These are phyloP conservation scores for Gymnocheta viridis DNA, from an alignment of 2,888 invertebrate species.

Conservation along the genomic window DNA sequence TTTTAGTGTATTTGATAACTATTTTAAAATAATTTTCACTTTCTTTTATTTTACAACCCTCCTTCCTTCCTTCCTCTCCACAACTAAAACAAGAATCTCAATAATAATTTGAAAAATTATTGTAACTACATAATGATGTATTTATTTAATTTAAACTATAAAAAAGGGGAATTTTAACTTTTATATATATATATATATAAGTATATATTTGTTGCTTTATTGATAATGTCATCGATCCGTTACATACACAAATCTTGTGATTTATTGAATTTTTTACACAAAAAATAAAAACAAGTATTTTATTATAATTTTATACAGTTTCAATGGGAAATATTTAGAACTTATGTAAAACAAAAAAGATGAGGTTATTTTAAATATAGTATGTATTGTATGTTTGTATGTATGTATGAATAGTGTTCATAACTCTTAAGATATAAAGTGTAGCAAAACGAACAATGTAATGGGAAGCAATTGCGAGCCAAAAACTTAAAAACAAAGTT, in stretches of 20 bases:
- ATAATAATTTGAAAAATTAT: not conserved
- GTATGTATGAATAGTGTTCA: not conserved
- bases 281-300: conserved; percentile 37
- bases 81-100: not conserved
- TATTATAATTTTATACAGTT: conserved; percentile 49
- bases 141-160: conserved; percentile 40
- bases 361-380: conserved; percentile 47
- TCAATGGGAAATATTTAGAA: conserved; percentile 50
- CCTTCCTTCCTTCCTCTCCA: too few species aligned
- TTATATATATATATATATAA: too few species aligned
- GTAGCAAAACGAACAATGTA: conserved; percentile 39
- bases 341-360: conserved; percentile 41
- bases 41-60: not conserved
- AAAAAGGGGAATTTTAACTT: conserved; percentile 5
- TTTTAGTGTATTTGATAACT: too few species aligned
- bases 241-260: conserved; percentile 19
- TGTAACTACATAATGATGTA: conserved; percentile 27
- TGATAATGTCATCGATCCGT: conserved; percentile 22
- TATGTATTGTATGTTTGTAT: conserved; percentile 1
- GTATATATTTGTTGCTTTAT: conserved; percentile 17
- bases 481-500: conserved; percentile 23
- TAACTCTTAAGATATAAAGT: conserved; percentile 43
- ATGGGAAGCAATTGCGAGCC: conserved; percentile 28
- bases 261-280: conserved; percentile 33
- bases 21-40: not conserved